Evolutionary conservation across 2,797 vertebrate genomes (phyloP), one percentile per base, ranked within the genome.

Genomic region (Arnoldichthys spilopterus): DNA sequence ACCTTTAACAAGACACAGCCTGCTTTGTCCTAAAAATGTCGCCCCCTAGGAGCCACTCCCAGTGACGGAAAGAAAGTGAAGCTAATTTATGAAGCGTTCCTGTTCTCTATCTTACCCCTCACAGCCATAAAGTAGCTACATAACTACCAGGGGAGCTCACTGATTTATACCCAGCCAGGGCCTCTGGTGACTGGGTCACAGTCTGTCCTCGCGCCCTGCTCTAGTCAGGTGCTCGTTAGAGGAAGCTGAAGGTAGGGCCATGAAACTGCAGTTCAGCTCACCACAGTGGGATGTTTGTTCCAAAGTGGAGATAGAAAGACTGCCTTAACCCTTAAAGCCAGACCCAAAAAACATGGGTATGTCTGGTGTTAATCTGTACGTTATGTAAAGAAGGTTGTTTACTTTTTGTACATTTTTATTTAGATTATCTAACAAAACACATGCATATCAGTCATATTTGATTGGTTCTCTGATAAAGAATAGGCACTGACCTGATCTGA

Each of bases 51-150:
- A 70, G 58, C 68, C 34, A 40, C 15, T 45, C 3, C 0, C 16
- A 4, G 72, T 16, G 20, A 75, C 66, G 53, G 54, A 68, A 54
- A 70, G 32, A 75, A 70, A 84, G 54, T 78, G 49, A 69, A 79
- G 64, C 34, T 83, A 74, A 83, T 80, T 83, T 83, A 80, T 78
- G 72, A 80, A 77, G 78, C 66, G 63, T 72, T 54, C 64, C 32
- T 34, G 66, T 64, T 81, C 82, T 62, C 71, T 71, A 71, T 78
- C 58, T 66, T 58, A 58, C 69, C 64, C 40, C 43, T 32, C 72
- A 59, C 63, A 70, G 59, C 68, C 67, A 75, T 82, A 81, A 84
- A 82, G 73, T 54, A 76, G 56, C 68, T 73, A 63, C 43, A 80
- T 73, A 78, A 74, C 72, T 68, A 58, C 47, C 66, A 67, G 51